These are phyloP conservation scores for Empis livida DNA, from an alignment of 2,888 invertebrate genomes.

Conservation along the genomic window DNA sequence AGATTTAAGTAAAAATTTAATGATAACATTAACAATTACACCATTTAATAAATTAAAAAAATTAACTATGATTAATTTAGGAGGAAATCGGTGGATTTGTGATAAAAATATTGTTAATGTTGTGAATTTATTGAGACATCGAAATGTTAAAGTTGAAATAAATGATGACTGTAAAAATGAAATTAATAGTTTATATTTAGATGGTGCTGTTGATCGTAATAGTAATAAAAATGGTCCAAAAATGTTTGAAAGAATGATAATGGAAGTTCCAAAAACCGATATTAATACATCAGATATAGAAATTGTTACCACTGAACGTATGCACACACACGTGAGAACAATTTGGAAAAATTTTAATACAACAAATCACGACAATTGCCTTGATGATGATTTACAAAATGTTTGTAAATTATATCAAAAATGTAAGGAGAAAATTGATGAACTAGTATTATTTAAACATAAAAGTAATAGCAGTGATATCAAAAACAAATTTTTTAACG, in stretches of 20 bases:
- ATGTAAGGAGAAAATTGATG: not conserved
- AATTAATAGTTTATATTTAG: not conserved
- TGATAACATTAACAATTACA: conserved; percentile 40
- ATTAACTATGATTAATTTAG: conserved; percentile 40
- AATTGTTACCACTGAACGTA: not conserved
- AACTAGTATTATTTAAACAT: not conserved
- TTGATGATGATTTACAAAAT: not conserved
- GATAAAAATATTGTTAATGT: conserved; percentile 29
- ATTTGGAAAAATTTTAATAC: conserved; percentile 4
- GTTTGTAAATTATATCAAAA: conserved; percentile 3
- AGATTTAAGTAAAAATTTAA: conserved; percentile 48
- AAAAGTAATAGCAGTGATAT: not conserved
- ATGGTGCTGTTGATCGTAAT: not conserved
- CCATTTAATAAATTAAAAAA: conserved; percentile 39
- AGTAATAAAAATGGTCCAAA: not conserved
- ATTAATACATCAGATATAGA: not conserved
- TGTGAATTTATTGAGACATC: conserved; percentile 18
- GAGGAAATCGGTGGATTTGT: conserved; percentile 46
- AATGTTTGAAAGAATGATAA: conserved; percentile 25
- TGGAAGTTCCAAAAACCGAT: not conserved
- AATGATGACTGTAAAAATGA: conserved; percentile 19
- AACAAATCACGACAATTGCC: not conserved
- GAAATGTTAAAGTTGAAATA: conserved; percentile 19
- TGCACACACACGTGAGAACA: not conserved
- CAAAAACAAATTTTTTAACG: not conserved